Evolutionary conservation across 2,888 invertebrate species (phyloP), one percentile per base, ranked within the genome.

Genomic region (Emmelina monodactyla): DNA sequence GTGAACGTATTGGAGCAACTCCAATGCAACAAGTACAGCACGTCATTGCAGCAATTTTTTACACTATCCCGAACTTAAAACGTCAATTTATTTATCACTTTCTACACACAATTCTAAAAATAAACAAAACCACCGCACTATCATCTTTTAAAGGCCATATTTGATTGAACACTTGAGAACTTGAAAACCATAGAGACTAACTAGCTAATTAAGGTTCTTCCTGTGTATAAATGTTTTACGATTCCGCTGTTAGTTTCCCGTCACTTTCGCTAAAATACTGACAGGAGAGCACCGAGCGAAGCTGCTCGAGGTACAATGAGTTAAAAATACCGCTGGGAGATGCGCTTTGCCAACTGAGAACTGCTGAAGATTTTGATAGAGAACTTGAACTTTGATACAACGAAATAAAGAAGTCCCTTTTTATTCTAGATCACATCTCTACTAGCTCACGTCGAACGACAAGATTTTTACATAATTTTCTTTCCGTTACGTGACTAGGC

Each of bases 1-100:
- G 92, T 45, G 88, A 83, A 54, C 88, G 84, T 49, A 93, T 85
- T 38, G 89, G 88, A 50, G 85, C 80, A 41, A 85, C 85, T 50
- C 83, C 83, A 52, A 82, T 80, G 66, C 89, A 88, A 64, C 88
- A 87, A 47, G 71, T 67, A 66, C 87, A 87, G 64, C 85, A 85
- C 51, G 84, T 75, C 85, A 85, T 85, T 49, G 41, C 63, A 40
- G 51, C 46, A 45, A 50, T 47, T 47, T 46, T 41, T 46, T 56
- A 35, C 55, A 47, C 50, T 53, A 58, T 63, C 64, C 57, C 47
- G n/a, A 25, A 25, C 25, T 25, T 25, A 19, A 19, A 19, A n/a
- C n/a, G n/a, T n/a, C n/a, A n/a, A 3, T 25, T 25, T n/a, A 25
- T 25, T 9, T 19, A 5, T 25, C 25, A 25, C 25, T 25, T 4